Percentiles rank a stretch among this genome's conserved stretches.
phyloP scores from a whole-genome alignment of 2,888 invertebrate species.

The Pollenia griseotomentosa region DNA sequence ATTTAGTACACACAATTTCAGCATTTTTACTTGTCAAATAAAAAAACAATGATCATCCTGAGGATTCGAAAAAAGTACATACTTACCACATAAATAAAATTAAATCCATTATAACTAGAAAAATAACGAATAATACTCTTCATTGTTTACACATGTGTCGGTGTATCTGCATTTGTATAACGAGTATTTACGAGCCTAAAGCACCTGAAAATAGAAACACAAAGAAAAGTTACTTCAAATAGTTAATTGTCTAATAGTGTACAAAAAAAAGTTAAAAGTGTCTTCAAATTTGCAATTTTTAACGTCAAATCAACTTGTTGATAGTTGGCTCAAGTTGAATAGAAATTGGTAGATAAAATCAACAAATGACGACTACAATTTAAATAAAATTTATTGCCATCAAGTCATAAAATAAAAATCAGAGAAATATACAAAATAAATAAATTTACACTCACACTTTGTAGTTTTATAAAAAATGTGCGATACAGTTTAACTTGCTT shows the following conservation, averaged over 20 bases:
- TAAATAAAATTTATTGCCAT: slow-evolving; percentile 23
- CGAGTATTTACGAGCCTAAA: slow-evolving; percentile 65
- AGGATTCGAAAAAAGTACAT: neutral
- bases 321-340: slow-evolving; percentile 1
- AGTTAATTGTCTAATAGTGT: too few relatives aligned
- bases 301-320: neutral
- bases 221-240: slow-evolving; percentile 31
- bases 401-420: slow-evolving; percentile 6
- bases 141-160: slow-evolving; percentile 75
- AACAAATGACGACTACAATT: neutral
- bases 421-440: slow-evolving; percentile 20
- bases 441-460: slow-evolving; percentile 1
- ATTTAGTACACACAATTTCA: too few relatives aligned
- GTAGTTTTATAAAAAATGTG: slow-evolving; percentile 44
- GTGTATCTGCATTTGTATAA: slow-evolving; percentile 70
- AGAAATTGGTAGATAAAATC: slow-evolving; percentile 8
- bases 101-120: slow-evolving; percentile 79
- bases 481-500: too few relatives aligned
- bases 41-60: too few relatives aligned
- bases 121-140: slow-evolving; percentile 81
- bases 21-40: too few relatives aligned
- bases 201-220: slow-evolving; percentile 73
- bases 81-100: slow-evolving; percentile 82
- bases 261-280: neutral
- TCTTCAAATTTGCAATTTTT: neutral